Evolutionary conservation across 1,140 invertebrate species (phyloP).

Genomic region (Drosophila virilis): DNA sequence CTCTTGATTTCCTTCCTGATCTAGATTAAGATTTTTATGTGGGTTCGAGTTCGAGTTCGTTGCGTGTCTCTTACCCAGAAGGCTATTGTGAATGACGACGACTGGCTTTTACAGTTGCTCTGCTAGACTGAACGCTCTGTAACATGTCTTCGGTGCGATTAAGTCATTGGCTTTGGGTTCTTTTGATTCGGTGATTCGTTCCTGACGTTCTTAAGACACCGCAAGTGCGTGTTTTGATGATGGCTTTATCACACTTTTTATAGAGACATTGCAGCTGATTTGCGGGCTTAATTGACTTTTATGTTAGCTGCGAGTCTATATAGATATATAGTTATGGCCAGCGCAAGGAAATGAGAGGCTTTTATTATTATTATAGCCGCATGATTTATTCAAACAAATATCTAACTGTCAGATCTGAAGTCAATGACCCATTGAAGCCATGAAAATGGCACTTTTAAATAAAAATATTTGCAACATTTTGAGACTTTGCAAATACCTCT

Average conservation of each 20-base stretch:
- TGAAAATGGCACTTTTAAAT: background rate
- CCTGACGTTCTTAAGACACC: constrained; percentile 53
- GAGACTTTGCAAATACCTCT: background rate
- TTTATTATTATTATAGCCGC: constrained; percentile 1
- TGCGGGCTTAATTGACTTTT: constrained; percentile 62
- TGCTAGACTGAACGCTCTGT: background rate
- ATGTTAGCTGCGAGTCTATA: constrained; percentile 33
- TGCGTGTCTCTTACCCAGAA: constrained; percentile 9
- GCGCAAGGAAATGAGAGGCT: constrained; percentile 17
- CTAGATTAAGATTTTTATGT: constrained; percentile 79
- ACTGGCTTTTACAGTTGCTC: constrained; percentile 30
- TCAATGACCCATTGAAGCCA: constrained; percentile 3
- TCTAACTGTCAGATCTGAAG: background rate
- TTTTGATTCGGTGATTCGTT: constrained; percentile 47
- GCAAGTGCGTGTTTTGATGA: constrained; percentile 58
- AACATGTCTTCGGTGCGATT: constrained; percentile 39
- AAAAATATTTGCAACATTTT: background rate
- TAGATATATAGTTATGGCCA: constrained; percentile 13
- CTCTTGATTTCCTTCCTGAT: constrained; percentile 84
- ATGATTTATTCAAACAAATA: background rate
- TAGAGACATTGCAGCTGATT: constrained; percentile 41
- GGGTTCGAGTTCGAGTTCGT: constrained; percentile 37
- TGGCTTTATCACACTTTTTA: constrained; percentile 60
- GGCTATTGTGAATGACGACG: background rate
- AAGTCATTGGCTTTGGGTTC: constrained; percentile 60